A percentile compares a stretch with the other conserved stretches of the same genome.
Evolutionary conservation across 2,797 vertebrate species (phyloP).

Genomic region (Pristis pectinata): DNA sequence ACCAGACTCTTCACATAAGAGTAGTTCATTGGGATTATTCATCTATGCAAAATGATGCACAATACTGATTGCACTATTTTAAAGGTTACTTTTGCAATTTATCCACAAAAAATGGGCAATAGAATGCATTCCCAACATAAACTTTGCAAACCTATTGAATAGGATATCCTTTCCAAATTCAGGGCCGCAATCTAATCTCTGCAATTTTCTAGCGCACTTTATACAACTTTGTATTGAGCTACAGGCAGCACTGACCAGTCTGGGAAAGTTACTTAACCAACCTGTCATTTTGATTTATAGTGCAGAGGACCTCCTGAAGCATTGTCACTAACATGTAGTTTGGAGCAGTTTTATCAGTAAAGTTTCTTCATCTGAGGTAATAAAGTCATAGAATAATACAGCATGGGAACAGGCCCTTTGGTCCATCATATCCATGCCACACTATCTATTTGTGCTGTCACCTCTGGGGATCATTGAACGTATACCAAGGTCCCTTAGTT

Average conservation of each 20-base stretch:
- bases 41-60: background rate
- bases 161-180: background rate
- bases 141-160: background rate
- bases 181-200: background rate
- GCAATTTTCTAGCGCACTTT: background rate
- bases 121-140: background rate
- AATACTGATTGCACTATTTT: background rate
- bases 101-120: background rate
- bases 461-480: no score
- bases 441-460: no score
- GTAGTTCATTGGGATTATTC: background rate
- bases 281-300: background rate
- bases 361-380: background rate
- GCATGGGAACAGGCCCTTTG: no score
- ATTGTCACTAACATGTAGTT: background rate
- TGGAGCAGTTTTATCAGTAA: background rate
- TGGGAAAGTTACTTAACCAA: background rate
- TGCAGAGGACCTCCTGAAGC: background rate
- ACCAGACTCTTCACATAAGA: background rate
- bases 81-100: background rate
- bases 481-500: no score
- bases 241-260: no score
- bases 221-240: background rate
- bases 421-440: no score
- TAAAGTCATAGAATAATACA: no score